Base-by-base conservation (phyloP, 2,113 vertebrate genomes). In the Pollachius pollachius region DNA sequence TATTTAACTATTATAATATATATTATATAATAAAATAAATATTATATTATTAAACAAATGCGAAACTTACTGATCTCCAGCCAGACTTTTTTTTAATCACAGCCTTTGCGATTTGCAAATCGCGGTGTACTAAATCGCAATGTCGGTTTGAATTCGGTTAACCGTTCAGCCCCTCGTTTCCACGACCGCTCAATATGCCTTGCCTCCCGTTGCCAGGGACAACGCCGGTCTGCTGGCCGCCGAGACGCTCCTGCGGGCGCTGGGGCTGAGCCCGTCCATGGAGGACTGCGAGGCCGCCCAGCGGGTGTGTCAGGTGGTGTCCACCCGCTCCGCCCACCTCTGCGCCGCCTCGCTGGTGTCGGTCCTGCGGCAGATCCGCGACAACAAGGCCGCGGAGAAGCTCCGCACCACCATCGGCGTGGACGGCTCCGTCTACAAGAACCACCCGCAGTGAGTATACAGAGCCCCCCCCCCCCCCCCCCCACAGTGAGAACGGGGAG, bases 401-500 rank as follows among this genome's bases (percentile, higher is more conserved):
- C 84, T 98, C 74, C 93, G 94, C 1, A 95, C 94, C 70, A 97
- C 96, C 0, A 82, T 99, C 0, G 97, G 94, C 0, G 97, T 95
- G 0, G 97, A 98, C 0, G 97, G 97, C 17, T 95, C 97, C 0
- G 95, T 99, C 67, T 99, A 99, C 91, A 99, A 99, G 84, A 97
- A 94, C 65, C 97, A 99, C 66, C 94, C 95, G 0, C 94, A 95
- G 97, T 99, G 88, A 95, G 97, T 93, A 23, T 23, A 23, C 23
- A 41, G 37, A 1, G 37, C 37, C 37, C 5, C 37, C 37, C 1
- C 37, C 37, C 3, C 37, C 37, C 37, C 37, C 11, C 37, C 23
- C 66, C 94, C 95, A 0, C 94, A 95, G 96, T 99, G 88, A 95
- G 97, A 92, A 34, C 30, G 4, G 30, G 11, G 41, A 13, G 41